A percentile compares a stretch with the other conserved stretches of the same genome.
These are phyloP conservation scores for Cerceris ruficornis DNA, from an alignment of 2,888 invertebrate genomes.

Conservation along the genomic window DNA sequence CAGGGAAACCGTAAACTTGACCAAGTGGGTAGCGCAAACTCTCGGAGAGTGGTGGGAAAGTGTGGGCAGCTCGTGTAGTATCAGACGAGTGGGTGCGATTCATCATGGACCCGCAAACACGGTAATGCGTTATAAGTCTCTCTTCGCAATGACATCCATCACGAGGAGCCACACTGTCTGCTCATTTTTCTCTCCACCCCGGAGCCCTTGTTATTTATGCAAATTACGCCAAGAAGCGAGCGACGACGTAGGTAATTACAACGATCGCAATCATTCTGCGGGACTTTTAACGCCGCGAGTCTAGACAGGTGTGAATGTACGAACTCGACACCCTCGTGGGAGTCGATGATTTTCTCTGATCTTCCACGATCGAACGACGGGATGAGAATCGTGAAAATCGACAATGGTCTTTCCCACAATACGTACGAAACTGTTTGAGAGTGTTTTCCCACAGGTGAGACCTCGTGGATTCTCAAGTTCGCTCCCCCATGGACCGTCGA, in stretches of 20 bases:
- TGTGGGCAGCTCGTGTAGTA: conserved; percentile 63
- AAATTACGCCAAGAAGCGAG: conserved; percentile 19
- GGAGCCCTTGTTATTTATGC: conserved; percentile 41
- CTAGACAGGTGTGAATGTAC: conserved; percentile 11
- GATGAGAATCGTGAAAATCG: conserved; percentile 37
- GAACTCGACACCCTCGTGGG: conserved; percentile 39
- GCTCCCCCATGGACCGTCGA: conserved; percentile 46
- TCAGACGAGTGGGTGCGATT: conserved; percentile 68
- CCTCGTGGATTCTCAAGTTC: conserved; percentile 33
- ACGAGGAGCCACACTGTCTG: conserved; percentile 54
- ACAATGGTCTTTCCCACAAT: conserved; percentile 53
- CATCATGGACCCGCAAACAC: conserved; percentile 61
- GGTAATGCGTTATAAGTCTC: conserved; percentile 60
- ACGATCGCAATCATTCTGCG: conserved; percentile 8
- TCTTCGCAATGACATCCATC: conserved; percentile 59
- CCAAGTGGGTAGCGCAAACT: conserved; percentile 68
- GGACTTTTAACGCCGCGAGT: conserved; percentile 3
- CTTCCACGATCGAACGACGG: conserved; percentile 7
- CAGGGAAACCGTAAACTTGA: conserved; percentile 60
- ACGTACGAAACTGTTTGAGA: conserved; percentile 10
- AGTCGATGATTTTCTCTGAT: conserved; percentile 6
- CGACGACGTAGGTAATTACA: conserved; percentile 26
- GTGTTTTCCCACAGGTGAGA: conserved; percentile 62
- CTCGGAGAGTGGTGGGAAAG: conserved; percentile 66
- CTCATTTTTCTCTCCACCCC: conserved; percentile 34